Percentiles rank a stretch among this genome's conserved stretches.
These are phyloP conservation scores for Spea multiplicata DNA, from an alignment of 2,113 vertebrate species.

Conservation along the genomic window DNA sequence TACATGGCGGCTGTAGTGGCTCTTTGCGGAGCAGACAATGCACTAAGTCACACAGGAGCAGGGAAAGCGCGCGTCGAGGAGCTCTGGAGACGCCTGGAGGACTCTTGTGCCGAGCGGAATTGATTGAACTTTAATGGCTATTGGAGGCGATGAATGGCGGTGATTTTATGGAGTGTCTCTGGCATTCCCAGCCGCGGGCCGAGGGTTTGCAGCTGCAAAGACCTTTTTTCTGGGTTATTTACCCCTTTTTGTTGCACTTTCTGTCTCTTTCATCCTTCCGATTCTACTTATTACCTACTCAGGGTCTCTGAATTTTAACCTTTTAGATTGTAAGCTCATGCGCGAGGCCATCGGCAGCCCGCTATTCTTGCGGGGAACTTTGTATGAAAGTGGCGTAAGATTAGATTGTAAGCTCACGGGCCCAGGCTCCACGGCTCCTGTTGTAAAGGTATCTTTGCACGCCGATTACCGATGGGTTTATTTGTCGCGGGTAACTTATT, in stretches of 20 bases:
- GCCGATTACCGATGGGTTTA: too few relatives aligned
- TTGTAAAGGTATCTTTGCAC: too few relatives aligned
- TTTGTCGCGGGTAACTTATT: too few relatives aligned
- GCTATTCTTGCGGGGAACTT: too few relatives aligned
- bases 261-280: too few relatives aligned
- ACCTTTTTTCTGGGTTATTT: conserved; percentile 1
- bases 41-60: conserved; percentile 72
- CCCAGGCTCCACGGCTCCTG: too few relatives aligned
- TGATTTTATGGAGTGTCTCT: conserved; percentile 71
- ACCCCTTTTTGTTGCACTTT: neutral
- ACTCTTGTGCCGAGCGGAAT: conserved; percentile 85
- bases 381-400: too few relatives aligned
- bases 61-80: conserved; percentile 64
- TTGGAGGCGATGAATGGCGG: conserved; percentile 83
- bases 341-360: too few relatives aligned
- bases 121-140: conserved; percentile 87
- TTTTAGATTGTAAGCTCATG: too few relatives aligned
- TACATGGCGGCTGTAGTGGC: conserved; percentile 56
- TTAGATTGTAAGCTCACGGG: too few relatives aligned
- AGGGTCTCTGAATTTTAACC: too few relatives aligned
- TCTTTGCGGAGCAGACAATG: conserved; percentile 73
- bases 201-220: conserved; percentile 24
- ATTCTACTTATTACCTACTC: too few relatives aligned
- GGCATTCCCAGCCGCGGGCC: conserved; percentile 68
- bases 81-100: conserved; percentile 74